phyloP scores from a whole-genome alignment of 2,888 invertebrate species.

The Drosophila mimetica region DNA sequence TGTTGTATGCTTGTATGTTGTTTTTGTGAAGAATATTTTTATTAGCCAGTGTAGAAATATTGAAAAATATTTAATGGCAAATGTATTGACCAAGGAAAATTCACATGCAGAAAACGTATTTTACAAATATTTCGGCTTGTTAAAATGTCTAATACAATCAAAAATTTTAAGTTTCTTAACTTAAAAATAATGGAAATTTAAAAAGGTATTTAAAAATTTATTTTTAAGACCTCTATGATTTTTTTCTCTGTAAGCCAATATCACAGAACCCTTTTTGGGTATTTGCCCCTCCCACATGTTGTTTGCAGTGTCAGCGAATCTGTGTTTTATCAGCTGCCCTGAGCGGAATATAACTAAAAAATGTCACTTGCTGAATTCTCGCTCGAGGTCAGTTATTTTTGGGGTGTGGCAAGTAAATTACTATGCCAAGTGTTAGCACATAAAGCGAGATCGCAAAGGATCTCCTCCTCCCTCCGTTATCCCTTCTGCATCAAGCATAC shows the following conservation, averaged over 20 bases:
- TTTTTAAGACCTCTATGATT: neutral
- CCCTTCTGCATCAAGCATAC: slow-evolving; percentile 54
- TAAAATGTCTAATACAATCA: no score
- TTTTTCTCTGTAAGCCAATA: neutral
- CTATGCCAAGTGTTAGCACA: slow-evolving; percentile 8
- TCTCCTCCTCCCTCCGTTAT: neutral
- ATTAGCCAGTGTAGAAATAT: neutral
- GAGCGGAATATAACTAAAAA: neutral
- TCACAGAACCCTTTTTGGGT: neutral
- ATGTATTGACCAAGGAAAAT: neutral
- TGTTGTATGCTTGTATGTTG: no score
- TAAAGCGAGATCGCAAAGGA: slow-evolving; percentile 15
- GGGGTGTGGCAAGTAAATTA: slow-evolving; percentile 22
- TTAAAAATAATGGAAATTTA: no score
- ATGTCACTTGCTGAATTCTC: neutral
- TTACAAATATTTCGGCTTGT: no score
- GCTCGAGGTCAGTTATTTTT: slow-evolving; percentile 1
- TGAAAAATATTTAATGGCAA: neutral
- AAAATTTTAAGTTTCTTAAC: no score
- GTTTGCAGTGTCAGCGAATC: neutral
- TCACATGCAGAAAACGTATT: neutral
- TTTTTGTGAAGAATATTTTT: neutral
- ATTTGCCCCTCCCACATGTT: neutral
- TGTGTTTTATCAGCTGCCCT: neutral
- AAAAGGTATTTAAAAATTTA: no score